phyloP scores from a whole-genome alignment of 37 sponge, comb jelly and placozoan species.

The Halisarca cf. caerulea region DNA sequence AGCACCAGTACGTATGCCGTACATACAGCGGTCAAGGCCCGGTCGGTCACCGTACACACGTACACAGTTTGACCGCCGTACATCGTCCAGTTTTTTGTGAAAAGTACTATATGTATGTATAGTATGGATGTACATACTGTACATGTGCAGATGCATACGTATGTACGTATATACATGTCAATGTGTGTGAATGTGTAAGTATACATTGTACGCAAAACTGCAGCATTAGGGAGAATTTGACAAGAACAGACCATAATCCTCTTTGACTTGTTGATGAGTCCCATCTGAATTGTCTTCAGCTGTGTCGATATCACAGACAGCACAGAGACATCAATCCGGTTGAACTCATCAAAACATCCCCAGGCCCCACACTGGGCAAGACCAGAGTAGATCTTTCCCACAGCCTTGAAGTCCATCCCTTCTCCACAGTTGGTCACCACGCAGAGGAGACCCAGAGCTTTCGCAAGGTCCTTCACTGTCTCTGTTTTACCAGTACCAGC shows the following conservation, averaged over 20 bases:
- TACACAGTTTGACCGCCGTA: too few relatives aligned
- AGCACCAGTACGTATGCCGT: too few relatives aligned
- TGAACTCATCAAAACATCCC: constrained; percentile 99
- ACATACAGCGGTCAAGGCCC: too few relatives aligned
- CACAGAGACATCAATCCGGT: constrained; percentile 97
- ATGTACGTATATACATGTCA: not conserved
- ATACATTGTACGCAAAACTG: not conserved
- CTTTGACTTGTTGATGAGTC: constrained; percentile 88
- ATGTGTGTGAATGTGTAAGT: not conserved
- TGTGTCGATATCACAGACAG: constrained; percentile 98
- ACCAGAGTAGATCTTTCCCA: constrained; percentile 99
- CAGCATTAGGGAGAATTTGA: not conserved
- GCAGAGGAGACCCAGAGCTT: constrained; percentile 97
- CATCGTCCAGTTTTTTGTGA: too few relatives aligned
- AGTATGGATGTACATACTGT: not conserved
- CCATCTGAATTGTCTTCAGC: constrained; percentile 99
- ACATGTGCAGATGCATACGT: not conserved
- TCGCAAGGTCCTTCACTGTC: constrained; percentile 97
- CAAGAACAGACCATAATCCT: constrained; percentile 80
- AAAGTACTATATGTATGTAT: too few relatives aligned
- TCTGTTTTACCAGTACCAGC: constrained; percentile 99
- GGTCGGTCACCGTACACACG: too few relatives aligned
- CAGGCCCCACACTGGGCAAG: constrained; percentile 99
- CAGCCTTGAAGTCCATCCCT: constrained; percentile 99
- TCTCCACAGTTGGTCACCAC: constrained; percentile 99